A percentile compares a stretch with the other conserved stretches of the same genome.
phyloP scores from a whole-genome alignment of 2,797 vertebrate species.

The Cetoscarus ocellatus region DNA sequence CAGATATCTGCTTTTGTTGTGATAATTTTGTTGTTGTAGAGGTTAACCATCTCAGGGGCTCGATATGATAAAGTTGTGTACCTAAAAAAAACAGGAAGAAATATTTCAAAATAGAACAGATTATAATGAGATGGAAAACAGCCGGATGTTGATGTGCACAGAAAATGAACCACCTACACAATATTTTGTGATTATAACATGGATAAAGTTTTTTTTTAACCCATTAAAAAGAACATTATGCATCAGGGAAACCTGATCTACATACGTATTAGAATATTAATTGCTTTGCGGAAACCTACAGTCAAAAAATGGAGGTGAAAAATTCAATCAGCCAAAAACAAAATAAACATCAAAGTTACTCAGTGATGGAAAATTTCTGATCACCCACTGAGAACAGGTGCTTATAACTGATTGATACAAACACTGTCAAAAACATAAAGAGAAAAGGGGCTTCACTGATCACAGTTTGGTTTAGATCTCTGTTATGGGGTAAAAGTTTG shows the following conservation, averaged over 20 bases:
- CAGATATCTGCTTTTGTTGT: slow-evolving; percentile 97
- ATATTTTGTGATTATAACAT: background rate
- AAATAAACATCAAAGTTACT: slow-evolving; percentile 6
- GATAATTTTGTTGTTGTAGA: slow-evolving; percentile 97
- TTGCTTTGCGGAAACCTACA: background rate
- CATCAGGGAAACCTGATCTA: slow-evolving; percentile 1
- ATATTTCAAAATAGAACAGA: background rate
- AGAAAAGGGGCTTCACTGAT: no score
- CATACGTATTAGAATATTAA: background rate
- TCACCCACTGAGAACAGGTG: background rate
- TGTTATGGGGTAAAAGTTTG: no score
- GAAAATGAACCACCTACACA: background rate
- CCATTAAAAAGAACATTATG: background rate
- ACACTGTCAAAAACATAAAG: background rate
- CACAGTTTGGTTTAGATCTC: no score
- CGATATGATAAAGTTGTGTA: slow-evolving; percentile 98
- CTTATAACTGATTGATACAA: slow-evolving; percentile 11
- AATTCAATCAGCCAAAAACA: slow-evolving; percentile 1
- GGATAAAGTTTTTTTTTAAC: background rate
- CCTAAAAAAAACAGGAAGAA: slow-evolving; percentile 77
- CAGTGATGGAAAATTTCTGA: background rate
- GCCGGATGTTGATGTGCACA: background rate
- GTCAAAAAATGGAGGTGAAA: background rate
- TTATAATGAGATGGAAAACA: background rate
- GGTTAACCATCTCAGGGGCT: slow-evolving; percentile 98